phyloP scores from a whole-genome alignment of 2,888 invertebrate genomes.

The Oscheius myriophilus region DNA sequence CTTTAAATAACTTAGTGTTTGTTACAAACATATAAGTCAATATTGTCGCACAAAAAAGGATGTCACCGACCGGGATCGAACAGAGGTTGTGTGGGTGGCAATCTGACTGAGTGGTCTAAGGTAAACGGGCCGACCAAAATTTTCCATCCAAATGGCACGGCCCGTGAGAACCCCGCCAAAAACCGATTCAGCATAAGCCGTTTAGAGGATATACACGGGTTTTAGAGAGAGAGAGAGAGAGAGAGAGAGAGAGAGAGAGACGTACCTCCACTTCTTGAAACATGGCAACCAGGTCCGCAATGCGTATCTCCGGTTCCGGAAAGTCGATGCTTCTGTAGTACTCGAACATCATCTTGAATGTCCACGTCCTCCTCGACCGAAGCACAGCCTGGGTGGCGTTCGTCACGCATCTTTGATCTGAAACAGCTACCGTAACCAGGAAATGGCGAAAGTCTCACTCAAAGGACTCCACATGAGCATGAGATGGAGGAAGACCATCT shows the following conservation, averaged over 20 bases:
- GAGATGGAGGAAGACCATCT: slow-evolving; percentile 62
- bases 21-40: too few species aligned
- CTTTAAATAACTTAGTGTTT: too few species aligned
- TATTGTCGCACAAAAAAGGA: too few species aligned
- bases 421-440: slow-evolving; percentile 23
- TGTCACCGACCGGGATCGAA: too few species aligned
- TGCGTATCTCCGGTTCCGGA: slow-evolving; percentile 53
- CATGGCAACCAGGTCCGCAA: slow-evolving; percentile 60
- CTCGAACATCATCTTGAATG: slow-evolving; percentile 55
- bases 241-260: not conserved
- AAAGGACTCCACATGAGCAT: slow-evolving; percentile 60
- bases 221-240: too few species aligned
- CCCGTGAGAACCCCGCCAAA: too few species aligned
- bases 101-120: too few species aligned
- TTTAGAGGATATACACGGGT: too few species aligned
- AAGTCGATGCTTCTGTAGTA: slow-evolving; percentile 36
- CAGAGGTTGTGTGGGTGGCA: too few species aligned
- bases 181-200: too few species aligned
- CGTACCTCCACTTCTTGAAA: slow-evolving; percentile 64
- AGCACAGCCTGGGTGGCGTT: slow-evolving; percentile 46
- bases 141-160: too few species aligned
- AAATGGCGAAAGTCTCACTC: slow-evolving; percentile 39
- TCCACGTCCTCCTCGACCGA: slow-evolving; percentile 57
- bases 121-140: too few species aligned
- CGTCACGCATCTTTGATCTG: slow-evolving; percentile 58